phyloP scores from a whole-genome alignment of 1,140 invertebrate genomes.

The Monomorium pharaonis region DNA sequence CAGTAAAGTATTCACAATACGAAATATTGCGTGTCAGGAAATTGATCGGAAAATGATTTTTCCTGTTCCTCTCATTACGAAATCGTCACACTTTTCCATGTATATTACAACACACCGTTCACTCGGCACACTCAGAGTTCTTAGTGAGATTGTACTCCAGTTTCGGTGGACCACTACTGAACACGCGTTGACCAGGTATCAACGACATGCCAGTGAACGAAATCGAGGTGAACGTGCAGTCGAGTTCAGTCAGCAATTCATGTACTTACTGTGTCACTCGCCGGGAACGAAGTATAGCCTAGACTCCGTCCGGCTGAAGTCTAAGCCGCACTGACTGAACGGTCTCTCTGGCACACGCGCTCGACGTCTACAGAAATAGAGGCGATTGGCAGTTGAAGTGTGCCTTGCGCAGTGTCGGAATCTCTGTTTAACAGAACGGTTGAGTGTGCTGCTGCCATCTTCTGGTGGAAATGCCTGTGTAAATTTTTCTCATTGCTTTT shows the following conservation, averaged over 20 bases:
- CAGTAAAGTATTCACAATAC: neutral
- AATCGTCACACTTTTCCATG: conserved; percentile 5
- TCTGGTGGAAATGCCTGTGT: neutral
- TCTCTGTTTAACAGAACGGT: neutral
- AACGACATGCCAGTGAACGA: neutral
- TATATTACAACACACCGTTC: conserved; percentile 20
- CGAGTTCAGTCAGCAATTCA: conserved; percentile 57
- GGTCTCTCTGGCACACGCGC: conserved; percentile 70
- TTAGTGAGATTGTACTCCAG: neutral
- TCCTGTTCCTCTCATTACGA: neutral
- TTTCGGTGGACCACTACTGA: neutral
- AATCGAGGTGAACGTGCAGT: neutral
- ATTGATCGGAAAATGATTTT: neutral
- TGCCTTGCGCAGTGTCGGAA: conserved; percentile 18
- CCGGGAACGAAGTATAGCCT: conserved; percentile 59
- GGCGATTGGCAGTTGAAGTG: conserved; percentile 52
- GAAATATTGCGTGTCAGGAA: neutral
- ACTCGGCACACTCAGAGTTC: neutral
- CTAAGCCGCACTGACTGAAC: conserved; percentile 76
- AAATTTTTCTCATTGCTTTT: neutral
- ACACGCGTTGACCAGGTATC: neutral
- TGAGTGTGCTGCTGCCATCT: conserved; percentile 49
- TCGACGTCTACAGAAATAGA: conserved; percentile 76
- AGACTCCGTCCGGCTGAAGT: conserved; percentile 76
- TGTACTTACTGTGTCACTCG: conserved; percentile 72